Conservation (phyloP, 2,888 invertebrate species). For the Caenorhabditis sp. region DNA sequence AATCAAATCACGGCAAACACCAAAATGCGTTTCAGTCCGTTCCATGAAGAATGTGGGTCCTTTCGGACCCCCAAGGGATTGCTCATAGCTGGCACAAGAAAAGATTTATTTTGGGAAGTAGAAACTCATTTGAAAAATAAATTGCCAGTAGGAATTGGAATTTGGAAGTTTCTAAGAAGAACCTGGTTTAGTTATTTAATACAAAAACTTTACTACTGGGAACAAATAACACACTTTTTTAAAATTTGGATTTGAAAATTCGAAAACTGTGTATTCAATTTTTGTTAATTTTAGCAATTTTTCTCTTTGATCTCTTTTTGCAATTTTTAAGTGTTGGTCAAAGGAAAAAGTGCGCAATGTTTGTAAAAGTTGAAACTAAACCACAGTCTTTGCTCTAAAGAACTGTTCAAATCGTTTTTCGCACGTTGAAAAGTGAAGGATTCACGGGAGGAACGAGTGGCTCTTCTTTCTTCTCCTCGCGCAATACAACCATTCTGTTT, state of each 20-base stretch:
- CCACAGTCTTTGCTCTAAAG: slow-evolving; percentile 37
- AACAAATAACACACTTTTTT: too few species aligned
- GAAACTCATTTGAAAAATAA: slow-evolving; percentile 16
- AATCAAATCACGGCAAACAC: background rate
- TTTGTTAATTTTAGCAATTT: too few species aligned
- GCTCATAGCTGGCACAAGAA: slow-evolving; percentile 17
- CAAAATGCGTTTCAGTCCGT: background rate
- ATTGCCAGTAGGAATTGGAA: background rate
- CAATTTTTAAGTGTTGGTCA: background rate
- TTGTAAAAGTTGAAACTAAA: background rate
- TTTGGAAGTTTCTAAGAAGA: too few species aligned
- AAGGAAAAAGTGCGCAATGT: background rate
- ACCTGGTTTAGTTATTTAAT: too few species aligned
- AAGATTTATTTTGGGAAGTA: slow-evolving; percentile 38
- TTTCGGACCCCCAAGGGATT: slow-evolving; percentile 13
- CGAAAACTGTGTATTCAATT: too few species aligned
- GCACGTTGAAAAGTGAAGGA: slow-evolving; percentile 19
- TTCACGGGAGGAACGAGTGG: slow-evolving; percentile 35
- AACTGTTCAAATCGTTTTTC: slow-evolving; percentile 29
- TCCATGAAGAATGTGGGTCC: slow-evolving; percentile 11
- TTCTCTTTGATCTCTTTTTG: too few species aligned
- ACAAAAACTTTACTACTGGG: too few species aligned
- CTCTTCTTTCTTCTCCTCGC: slow-evolving; percentile 26
- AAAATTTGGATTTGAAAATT: too few species aligned
- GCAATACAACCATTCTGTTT: slow-evolving; percentile 58